These are phyloP conservation scores for Peucedramus taeniatus DNA, from an alignment of 2,113 vertebrate species.

Conservation along the genomic window DNA sequence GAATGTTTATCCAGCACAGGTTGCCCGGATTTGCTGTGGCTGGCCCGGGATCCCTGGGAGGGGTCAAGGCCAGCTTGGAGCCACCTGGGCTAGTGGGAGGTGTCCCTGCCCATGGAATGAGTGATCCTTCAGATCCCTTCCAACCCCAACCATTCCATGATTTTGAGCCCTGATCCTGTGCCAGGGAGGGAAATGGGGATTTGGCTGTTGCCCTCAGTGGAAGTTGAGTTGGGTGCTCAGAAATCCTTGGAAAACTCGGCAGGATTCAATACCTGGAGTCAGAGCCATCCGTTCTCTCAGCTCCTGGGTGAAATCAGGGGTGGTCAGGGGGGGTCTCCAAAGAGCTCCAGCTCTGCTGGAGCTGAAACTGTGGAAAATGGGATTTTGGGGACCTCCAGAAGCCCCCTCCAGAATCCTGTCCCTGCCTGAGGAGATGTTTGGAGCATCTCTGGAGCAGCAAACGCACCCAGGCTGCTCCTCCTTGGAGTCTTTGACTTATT, in stretches of 20 bases:
- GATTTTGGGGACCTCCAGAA: not conserved
- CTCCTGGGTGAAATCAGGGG: not conserved
- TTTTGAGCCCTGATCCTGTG: not conserved
- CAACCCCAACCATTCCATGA: not conserved
- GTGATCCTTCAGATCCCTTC: not conserved
- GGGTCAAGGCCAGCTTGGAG: not conserved
- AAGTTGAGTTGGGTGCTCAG: not conserved
- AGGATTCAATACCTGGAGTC: rapidly evolving
- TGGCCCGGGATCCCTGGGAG: not conserved
- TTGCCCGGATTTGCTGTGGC: not conserved
- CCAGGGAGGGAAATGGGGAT: not conserved
- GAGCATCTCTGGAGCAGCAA: not conserved
- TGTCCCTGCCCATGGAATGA: not conserved
- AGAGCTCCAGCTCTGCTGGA: not conserved
- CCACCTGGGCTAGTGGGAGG: not conserved
- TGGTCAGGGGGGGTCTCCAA: not conserved
- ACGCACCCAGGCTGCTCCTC: not conserved
- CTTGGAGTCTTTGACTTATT: not conserved
- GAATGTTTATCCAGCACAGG: not conserved
- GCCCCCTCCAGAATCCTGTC: not conserved
- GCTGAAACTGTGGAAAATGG: not conserved
- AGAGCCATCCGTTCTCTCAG: not conserved
- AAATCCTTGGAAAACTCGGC: not conserved
- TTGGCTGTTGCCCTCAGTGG: not conserved
- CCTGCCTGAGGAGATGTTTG: not conserved